phyloP scores from a whole-genome alignment of 2,797 vertebrate species.

The Yasuhikotakia modesta region DNA sequence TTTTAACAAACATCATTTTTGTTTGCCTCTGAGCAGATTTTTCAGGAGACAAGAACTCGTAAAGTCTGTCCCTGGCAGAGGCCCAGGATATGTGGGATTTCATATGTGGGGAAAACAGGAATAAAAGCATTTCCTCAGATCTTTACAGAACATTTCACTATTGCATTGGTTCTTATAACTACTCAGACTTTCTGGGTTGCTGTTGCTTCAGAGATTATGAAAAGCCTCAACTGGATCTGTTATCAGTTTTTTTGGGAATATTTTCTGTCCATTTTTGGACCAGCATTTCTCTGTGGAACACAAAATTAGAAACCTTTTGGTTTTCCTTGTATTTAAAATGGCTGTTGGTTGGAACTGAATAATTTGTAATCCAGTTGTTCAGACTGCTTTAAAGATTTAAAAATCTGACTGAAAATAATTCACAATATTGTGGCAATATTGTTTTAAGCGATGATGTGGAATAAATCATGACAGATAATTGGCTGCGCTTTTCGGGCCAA shows the following conservation, averaged over 20 bases:
- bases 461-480: neutral
- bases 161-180: constrained; percentile 1
- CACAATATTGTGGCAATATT: neutral
- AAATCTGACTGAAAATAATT: too few species aligned
- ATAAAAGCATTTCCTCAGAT: constrained; percentile 36
- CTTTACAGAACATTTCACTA: constrained; percentile 22
- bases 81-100: constrained; percentile 38
- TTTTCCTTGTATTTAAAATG: neutral
- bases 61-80: constrained; percentile 36
- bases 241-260: neutral
- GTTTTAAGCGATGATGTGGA: neutral
- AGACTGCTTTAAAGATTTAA: neutral
- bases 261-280: neutral
- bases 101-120: constrained; percentile 38
- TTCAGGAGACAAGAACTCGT: constrained; percentile 37
- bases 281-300: neutral
- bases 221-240: neutral
- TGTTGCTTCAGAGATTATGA: constrained; percentile 1
- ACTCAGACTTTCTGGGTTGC: constrained; percentile 9
- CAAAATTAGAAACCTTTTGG: too few species aligned
- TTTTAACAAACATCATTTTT: constrained; percentile 38
- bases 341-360: neutral
- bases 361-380: neutral
- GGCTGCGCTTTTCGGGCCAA: neutral
- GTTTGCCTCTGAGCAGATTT: constrained; percentile 44